phyloP scores from a whole-genome alignment of 2,888 invertebrate genomes.

The Cheilosia grossa region DNA sequence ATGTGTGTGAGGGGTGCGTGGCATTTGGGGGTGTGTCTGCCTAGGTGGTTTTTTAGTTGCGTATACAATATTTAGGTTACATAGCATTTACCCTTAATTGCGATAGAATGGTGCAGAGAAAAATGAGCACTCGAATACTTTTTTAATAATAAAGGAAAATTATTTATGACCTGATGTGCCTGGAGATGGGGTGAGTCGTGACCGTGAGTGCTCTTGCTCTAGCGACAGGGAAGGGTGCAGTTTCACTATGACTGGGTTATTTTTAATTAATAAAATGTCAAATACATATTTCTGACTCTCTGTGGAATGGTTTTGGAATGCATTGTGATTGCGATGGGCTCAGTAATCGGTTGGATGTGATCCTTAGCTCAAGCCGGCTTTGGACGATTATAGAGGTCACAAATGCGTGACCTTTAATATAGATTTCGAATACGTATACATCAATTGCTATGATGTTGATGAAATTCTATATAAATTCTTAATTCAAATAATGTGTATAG shows the following conservation, averaged over 20 bases:
- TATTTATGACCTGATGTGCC: slow-evolving; percentile 61
- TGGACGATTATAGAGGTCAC: no score
- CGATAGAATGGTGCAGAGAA: slow-evolving; percentile 61
- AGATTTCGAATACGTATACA: no score
- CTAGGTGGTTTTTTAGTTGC: slow-evolving; percentile 67
- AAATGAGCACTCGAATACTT: slow-evolving; percentile 74
- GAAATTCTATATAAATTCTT: no score
- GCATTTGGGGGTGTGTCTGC: slow-evolving; percentile 69
- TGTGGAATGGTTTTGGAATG: not conserved
- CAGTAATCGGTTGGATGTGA: slow-evolving; percentile 6
- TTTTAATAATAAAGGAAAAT: slow-evolving; percentile 73
- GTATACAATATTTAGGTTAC: slow-evolving; percentile 72
- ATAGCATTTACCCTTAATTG: slow-evolving; percentile 69
- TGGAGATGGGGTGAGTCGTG: slow-evolving; percentile 14
- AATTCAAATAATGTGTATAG: no score
- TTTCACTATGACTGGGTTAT: slow-evolving; percentile 51
- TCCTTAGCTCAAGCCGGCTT: not conserved
- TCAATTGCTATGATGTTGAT: no score
- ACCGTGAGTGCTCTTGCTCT: no score
- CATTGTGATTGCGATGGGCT: slow-evolving; percentile 8
- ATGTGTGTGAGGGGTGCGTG: slow-evolving; percentile 44
- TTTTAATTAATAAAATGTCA: slow-evolving; percentile 71
- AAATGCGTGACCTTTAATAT: no score
- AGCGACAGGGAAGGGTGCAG: not conserved
- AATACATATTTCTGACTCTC: not conserved